Conservation (phyloP, 35 echinoderm and acorn worm genomes). For the Acanthaster planci region DNA sequence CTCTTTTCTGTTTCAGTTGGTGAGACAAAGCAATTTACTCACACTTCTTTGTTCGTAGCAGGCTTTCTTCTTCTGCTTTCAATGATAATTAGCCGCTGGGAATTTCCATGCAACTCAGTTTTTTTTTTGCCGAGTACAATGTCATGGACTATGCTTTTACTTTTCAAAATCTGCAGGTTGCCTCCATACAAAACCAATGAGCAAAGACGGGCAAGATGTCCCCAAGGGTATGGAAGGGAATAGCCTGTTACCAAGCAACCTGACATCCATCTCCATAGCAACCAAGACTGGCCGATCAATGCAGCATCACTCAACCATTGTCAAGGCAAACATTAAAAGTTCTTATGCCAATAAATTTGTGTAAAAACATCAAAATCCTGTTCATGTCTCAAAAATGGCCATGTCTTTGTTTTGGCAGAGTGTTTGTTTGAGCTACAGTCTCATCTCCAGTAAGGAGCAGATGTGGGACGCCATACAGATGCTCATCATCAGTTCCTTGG, state of each 20-base stretch:
- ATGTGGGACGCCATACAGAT: conserved; percentile 11
- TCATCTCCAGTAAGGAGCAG: conserved; percentile 18
- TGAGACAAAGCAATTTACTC: background rate
- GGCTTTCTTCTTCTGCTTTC: too few species aligned
- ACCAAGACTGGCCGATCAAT: too few species aligned
- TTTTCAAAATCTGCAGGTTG: too few species aligned
- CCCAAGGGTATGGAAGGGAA: background rate
- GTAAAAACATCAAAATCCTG: too few species aligned
- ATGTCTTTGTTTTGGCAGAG: conserved; percentile 22
- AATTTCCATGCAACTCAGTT: background rate
- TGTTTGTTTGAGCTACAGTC: conserved; percentile 37
- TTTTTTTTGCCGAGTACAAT: too few species aligned
- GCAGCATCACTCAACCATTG: background rate
- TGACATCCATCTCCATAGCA: background rate
- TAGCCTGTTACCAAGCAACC: background rate
- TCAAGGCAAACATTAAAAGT: background rate
- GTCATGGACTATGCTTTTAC: background rate
- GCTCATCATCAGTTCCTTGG: conserved; percentile 22
- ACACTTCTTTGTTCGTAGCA: background rate
- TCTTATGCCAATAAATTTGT: too few species aligned
- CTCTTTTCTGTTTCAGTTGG: conserved; percentile 28
- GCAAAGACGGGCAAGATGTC: background rate
- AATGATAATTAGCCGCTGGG: too few species aligned
- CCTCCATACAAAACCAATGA: background rate
- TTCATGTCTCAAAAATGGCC: too few species aligned